A percentile compares a stretch with the other conserved stretches of the same genome.
phyloP scores from a whole-genome alignment of 2,113 vertebrate species.

The Dasyurus viverrinus region DNA sequence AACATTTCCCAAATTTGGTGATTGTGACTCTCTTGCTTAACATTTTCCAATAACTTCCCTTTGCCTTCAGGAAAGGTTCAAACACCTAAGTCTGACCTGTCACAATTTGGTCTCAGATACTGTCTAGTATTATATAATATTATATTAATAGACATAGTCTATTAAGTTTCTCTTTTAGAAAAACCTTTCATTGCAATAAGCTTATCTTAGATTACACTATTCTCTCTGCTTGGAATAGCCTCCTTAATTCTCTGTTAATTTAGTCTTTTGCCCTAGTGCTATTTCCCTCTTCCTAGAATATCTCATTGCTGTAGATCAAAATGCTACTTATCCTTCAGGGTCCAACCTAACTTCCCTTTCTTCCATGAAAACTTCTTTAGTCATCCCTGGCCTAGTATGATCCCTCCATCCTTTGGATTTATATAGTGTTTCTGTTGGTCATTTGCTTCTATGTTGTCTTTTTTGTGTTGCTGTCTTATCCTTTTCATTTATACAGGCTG shows the following conservation, averaged over 20 bases:
- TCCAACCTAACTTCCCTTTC: not conserved
- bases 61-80: not conserved
- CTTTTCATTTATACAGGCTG: not conserved
- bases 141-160: not conserved
- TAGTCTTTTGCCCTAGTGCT: not conserved
- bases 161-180: not conserved
- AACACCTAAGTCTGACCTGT: not conserved
- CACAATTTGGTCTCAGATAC: not conserved
- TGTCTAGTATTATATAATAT: not conserved
- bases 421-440: not conserved
- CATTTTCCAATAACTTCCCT: not conserved
- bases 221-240: not conserved
- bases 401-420: not conserved
- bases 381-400: not conserved
- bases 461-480: not conserved
- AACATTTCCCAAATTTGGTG: not conserved
- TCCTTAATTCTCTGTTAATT: not conserved
- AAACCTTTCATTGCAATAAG: not conserved
- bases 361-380: not conserved
- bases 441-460: not conserved
- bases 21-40: not conserved
- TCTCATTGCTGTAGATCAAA: not conserved
- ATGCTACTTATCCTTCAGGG: not conserved
- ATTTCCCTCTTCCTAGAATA: not conserved
- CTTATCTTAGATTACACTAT: not conserved